A percentile compares a stretch with the other conserved stretches of the same genome.
phyloP scores from a whole-genome alignment of 2,797 vertebrate genomes.

The Columba guinea region DNA sequence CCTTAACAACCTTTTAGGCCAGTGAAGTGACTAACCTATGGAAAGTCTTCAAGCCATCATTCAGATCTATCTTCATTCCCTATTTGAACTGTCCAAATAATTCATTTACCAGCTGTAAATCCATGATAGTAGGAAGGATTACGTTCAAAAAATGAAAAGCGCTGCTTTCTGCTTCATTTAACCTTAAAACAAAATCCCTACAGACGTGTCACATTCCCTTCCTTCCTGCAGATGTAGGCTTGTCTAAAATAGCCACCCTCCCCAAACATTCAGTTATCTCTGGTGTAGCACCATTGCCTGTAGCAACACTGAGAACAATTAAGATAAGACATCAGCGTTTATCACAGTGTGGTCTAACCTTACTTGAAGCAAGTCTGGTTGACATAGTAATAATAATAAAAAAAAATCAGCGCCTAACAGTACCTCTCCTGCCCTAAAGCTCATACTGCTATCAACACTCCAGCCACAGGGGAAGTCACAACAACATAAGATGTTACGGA shows the following conservation, averaged over 20 bases:
- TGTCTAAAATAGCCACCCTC: neutral
- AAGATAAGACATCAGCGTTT: constrained; percentile 28
- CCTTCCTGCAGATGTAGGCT: constrained; percentile 21
- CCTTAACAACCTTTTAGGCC: neutral
- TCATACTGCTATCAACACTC: neutral
- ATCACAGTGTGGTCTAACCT: neutral
- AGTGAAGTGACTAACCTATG: neutral
- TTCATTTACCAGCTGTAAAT: neutral
- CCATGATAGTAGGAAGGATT: neutral
- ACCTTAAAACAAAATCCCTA: neutral
- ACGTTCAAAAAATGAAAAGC: neutral
- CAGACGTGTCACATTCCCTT: neutral
- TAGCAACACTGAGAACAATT: neutral
- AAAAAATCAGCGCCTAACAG: neutral
- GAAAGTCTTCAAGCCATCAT: neutral
- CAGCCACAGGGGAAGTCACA: neutral
- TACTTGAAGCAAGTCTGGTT: neutral
- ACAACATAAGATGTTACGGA: neutral
- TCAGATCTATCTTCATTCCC: neutral
- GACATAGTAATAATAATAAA: neutral
- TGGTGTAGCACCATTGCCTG: neutral
- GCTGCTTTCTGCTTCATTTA: neutral
- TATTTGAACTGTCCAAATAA: neutral
- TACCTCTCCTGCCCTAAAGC: neutral
- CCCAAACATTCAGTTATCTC: neutral